Conservation (phyloP, 2,888 invertebrate species). For the Pachliopta kotzebuea region DNA sequence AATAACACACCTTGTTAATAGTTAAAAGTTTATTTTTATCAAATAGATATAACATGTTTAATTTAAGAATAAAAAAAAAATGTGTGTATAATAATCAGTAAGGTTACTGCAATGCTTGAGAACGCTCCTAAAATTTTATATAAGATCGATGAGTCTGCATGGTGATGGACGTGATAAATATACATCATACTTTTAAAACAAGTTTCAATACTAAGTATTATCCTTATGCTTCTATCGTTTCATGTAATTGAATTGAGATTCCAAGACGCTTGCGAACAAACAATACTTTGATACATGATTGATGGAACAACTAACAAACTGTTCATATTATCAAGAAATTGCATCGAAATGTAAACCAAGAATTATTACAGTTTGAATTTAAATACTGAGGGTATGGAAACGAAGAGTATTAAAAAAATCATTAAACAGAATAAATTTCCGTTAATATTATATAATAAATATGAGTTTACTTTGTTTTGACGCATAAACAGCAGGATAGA, state of each 20-base stretch:
- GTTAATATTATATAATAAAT: not conserved
- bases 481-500: too few relatives aligned
- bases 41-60: too few relatives aligned
- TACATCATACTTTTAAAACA: not conserved
- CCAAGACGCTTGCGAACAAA: not conserved
- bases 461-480: too few relatives aligned
- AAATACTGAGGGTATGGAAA: not conserved
- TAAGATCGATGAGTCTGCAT: not conserved
- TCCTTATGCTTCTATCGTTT: not conserved
- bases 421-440: not conserved
- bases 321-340: constrained; percentile 1
- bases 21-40: too few relatives aligned
- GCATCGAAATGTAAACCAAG: not conserved
- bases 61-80: too few relatives aligned
- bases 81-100: too few relatives aligned
- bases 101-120: not conserved
- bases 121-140: not conserved
- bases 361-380: not conserved
- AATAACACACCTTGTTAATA: too few relatives aligned
- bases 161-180: not conserved
- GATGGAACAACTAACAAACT: not conserved
- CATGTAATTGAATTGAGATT: not conserved
- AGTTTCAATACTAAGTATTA: not conserved
- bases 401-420: not conserved
- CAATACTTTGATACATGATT: not conserved